These are phyloP conservation scores for Poeciliopsis presidionis DNA, from an alignment of 2,797 vertebrate species.

Conservation along the genomic window DNA sequence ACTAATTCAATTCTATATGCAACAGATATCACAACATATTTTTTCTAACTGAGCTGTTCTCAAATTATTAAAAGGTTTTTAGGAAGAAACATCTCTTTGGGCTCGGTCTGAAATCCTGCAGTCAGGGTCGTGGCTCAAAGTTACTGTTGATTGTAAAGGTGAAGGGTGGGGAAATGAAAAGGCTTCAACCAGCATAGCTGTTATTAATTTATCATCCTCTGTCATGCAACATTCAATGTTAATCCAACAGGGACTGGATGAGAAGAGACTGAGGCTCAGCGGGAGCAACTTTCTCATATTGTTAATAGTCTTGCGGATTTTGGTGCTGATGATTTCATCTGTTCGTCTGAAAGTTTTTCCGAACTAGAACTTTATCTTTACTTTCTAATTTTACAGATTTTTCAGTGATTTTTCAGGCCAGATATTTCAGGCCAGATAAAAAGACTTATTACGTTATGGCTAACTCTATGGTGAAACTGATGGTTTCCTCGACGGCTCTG, in stretches of 20 bases:
- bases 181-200: constrained; percentile 29
- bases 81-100: not conserved
- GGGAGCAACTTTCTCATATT: constrained; percentile 23
- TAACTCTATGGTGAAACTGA: not conserved
- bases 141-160: constrained; percentile 49
- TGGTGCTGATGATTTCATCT: not conserved
- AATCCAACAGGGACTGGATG: constrained; percentile 46
- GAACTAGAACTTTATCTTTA: not conserved
- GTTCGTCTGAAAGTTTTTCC: not conserved
- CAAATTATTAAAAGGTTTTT: not conserved
- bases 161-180: constrained; percentile 27
- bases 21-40: constrained; percentile 30
- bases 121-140: constrained; percentile 72
- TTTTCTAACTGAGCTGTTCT: not conserved
- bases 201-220: constrained; percentile 63
- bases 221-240: constrained; percentile 50
- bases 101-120: constrained; percentile 42
- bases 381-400: not conserved
- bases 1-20: not conserved
- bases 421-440: not conserved
- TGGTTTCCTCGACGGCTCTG: not conserved
- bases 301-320: not conserved
- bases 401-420: not conserved
- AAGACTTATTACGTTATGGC: not conserved
- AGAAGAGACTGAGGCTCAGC: constrained; percentile 27